Evolutionary conservation across 2,888 invertebrate genomes (phyloP).

Genomic region (Hypomecis atomaria): DNA sequence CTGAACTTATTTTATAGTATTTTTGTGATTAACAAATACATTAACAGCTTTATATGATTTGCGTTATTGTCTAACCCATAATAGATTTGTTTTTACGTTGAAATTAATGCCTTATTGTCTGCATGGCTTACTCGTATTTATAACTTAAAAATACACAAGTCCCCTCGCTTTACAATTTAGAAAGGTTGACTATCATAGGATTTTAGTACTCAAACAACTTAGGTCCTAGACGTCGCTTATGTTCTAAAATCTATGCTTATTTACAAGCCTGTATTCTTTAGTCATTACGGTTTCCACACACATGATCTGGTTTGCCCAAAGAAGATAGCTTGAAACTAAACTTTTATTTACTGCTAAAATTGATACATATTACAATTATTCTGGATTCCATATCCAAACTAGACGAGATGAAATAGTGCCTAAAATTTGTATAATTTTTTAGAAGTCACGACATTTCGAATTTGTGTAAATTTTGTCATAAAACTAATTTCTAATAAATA

Average conservation of each 20-base stretch:
- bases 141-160: background rate
- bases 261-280: background rate
- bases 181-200: background rate
- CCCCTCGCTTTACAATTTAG: background rate
- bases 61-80: background rate
- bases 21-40: background rate
- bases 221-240: conserved; percentile 13
- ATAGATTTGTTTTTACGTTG: background rate
- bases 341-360: no score
- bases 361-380: no score
- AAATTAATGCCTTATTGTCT: conserved; percentile 2
- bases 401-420: no score
- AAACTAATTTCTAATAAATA: no score
- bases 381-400: no score
- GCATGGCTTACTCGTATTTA: conserved; percentile 2
- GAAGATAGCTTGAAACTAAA: no score
- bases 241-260: background rate
- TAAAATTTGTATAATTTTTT: no score
- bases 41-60: conserved; percentile 1
- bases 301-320: no score
- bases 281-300: background rate
- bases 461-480: no score
- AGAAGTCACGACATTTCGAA: no score
- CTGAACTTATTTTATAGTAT: background rate
- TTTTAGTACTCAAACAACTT: background rate